Conservation (phyloP, 2,888 invertebrate genomes). For the Cancer borealis region DNA sequence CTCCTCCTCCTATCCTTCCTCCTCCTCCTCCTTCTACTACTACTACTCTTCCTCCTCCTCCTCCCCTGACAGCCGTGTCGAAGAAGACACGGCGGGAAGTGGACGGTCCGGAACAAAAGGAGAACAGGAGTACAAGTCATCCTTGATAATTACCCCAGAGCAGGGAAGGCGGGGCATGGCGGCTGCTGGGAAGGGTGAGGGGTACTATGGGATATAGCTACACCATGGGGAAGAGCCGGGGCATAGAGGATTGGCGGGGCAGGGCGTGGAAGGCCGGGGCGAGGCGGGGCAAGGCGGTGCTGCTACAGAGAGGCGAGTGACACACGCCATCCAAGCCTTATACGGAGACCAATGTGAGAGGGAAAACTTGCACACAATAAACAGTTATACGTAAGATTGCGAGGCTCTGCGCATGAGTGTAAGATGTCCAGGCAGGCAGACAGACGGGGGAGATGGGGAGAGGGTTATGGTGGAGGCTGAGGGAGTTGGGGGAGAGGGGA, state of each 20-base stretch:
- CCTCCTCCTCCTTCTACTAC: background rate
- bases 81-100: conserved; percentile 48
- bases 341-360: background rate
- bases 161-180: conserved; percentile 40
- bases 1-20: background rate
- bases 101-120: conserved; percentile 72
- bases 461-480: background rate
- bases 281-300: background rate
- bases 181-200: background rate
- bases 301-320: background rate
- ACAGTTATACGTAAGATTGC: background rate
- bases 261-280: background rate
- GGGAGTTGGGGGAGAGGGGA: background rate
- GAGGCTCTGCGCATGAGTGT: background rate
- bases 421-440: background rate
- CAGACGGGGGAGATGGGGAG: too few relatives aligned
- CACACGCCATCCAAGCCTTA: background rate
- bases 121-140: conserved; percentile 69
- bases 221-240: background rate
- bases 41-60: background rate
- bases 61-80: background rate
- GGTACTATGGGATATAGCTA: background rate
- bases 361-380: background rate
- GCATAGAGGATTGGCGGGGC: background rate
- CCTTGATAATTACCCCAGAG: conserved; percentile 68